phyloP scores from a whole-genome alignment of 2,888 invertebrate species.

The Eristalinus sepulchralis region DNA sequence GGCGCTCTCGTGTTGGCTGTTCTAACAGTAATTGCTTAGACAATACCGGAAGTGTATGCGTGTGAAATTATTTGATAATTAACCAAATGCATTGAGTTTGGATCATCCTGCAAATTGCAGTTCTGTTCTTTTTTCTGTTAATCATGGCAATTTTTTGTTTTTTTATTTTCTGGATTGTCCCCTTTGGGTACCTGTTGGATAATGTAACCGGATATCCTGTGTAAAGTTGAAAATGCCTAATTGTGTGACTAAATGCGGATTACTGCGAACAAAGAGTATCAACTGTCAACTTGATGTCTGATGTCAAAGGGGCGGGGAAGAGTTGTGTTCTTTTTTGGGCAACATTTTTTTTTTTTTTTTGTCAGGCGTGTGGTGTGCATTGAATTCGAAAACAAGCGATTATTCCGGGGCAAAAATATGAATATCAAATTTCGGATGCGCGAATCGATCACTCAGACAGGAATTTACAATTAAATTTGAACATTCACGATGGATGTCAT shows the following conservation, averaged over 20 bases:
- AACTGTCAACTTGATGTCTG: no score
- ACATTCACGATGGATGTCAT: background rate
- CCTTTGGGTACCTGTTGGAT: background rate
- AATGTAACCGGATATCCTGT: slow-evolving; percentile 58
- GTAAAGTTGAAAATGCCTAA: slow-evolving; percentile 17
- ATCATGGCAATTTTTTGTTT: slow-evolving; percentile 51
- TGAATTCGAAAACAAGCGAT: slow-evolving; percentile 32
- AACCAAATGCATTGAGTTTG: slow-evolving; percentile 31
- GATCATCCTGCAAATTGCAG: slow-evolving; percentile 9
- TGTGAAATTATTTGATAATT: slow-evolving; percentile 26
- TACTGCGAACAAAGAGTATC: background rate
- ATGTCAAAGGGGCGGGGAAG: background rate
- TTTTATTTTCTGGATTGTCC: background rate
- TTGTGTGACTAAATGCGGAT: slow-evolving; percentile 36
- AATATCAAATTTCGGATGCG: slow-evolving; percentile 7
- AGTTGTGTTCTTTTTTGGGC: slow-evolving; percentile 18
- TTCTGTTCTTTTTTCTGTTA: slow-evolving; percentile 12
- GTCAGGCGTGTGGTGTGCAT: background rate
- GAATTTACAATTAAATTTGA: slow-evolving; percentile 37
- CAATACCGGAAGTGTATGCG: slow-evolving; percentile 36
- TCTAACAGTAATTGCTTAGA: slow-evolving; percentile 45
- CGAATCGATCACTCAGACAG: slow-evolving; percentile 8
- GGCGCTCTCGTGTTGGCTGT: slow-evolving; percentile 38
- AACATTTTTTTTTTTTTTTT: background rate
- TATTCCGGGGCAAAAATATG: background rate